phyloP scores from a whole-genome alignment of 2,113 vertebrate genomes.

The Macquaria ambigua region DNA sequence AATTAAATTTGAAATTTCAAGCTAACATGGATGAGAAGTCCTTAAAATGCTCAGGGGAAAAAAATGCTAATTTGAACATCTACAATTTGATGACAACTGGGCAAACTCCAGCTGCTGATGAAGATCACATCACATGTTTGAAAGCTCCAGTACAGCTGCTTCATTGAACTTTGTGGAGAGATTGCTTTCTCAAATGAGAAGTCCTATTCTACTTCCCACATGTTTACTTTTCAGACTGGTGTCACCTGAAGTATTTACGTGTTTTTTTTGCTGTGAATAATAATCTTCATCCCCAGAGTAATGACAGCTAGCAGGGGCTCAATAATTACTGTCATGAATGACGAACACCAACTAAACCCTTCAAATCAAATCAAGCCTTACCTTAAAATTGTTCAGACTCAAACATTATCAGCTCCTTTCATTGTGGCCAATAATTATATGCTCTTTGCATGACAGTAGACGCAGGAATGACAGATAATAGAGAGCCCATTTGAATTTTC shows the following conservation, averaged over 20 bases:
- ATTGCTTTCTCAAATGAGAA: background rate
- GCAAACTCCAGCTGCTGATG: too few species aligned
- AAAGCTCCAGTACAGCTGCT: background rate
- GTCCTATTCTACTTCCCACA: background rate
- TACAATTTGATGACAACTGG: too few species aligned
- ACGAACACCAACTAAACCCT: slow-evolving; percentile 31
- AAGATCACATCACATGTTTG: background rate
- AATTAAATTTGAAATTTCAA: background rate
- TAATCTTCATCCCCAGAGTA: slow-evolving; percentile 13
- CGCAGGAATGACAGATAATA: slow-evolving; percentile 51
- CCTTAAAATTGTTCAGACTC: slow-evolving; percentile 21
- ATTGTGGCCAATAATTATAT: slow-evolving; percentile 45
- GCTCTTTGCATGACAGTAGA: slow-evolving; percentile 34
- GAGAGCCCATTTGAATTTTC: slow-evolving; percentile 40
- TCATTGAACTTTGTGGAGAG: background rate
- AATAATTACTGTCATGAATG: slow-evolving; percentile 29
- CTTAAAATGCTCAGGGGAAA: background rate
- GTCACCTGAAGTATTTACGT: background rate
- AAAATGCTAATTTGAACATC: background rate
- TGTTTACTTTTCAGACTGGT: background rate
- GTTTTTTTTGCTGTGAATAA: background rate
- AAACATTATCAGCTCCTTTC: slow-evolving; percentile 22
- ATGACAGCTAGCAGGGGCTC: background rate
- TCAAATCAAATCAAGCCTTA: slow-evolving; percentile 7
- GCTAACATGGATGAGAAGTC: background rate